A percentile compares a stretch with the other conserved stretches of the same genome.
phyloP scores from a whole-genome alignment of 2,113 vertebrate genomes.

The Polyodon spathula region DNA sequence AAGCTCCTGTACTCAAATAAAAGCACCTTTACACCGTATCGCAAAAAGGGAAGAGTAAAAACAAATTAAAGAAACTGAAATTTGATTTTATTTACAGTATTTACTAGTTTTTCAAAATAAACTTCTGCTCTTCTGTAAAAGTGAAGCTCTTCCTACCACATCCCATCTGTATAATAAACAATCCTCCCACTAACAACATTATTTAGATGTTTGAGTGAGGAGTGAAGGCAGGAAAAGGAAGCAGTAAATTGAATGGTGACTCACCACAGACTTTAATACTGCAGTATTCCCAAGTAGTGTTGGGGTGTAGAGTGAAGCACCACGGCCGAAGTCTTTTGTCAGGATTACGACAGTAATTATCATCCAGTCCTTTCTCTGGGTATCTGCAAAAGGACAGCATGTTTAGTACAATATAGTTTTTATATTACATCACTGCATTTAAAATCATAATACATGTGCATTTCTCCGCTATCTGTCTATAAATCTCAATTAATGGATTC shows the following conservation, averaged over 20 bases:
- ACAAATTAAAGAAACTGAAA: too few species aligned
- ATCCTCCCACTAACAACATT: conserved; percentile 27
- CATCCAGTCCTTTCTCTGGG: conserved; percentile 88
- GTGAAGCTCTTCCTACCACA: too few species aligned
- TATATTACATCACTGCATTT: too few species aligned
- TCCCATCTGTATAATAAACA: conserved; percentile 2
- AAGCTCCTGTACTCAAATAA: too few species aligned
- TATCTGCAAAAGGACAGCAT: conserved; percentile 62
- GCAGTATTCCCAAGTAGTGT: conserved; percentile 91
- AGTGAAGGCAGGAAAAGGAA: conserved; percentile 54
- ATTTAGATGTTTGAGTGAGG: conserved; percentile 22
- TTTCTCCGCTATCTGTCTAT: too few species aligned
- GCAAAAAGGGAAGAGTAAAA: too few species aligned
- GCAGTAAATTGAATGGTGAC: conserved; percentile 62
- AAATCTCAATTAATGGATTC: conserved; percentile 3
- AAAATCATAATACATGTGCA: too few species aligned
- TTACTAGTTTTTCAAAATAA: too few species aligned
- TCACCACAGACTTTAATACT: conserved; percentile 91
- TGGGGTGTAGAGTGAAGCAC: conserved; percentile 93
- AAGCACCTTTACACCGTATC: too few species aligned
- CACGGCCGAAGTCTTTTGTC: conserved; percentile 85
- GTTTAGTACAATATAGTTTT: not conserved
- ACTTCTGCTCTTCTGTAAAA: too few species aligned
- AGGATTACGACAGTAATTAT: conserved; percentile 97
- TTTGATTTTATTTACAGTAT: too few species aligned